Conservation (phyloP, 92 coral and sea anemone genomes). For the Muricea muricata region DNA sequence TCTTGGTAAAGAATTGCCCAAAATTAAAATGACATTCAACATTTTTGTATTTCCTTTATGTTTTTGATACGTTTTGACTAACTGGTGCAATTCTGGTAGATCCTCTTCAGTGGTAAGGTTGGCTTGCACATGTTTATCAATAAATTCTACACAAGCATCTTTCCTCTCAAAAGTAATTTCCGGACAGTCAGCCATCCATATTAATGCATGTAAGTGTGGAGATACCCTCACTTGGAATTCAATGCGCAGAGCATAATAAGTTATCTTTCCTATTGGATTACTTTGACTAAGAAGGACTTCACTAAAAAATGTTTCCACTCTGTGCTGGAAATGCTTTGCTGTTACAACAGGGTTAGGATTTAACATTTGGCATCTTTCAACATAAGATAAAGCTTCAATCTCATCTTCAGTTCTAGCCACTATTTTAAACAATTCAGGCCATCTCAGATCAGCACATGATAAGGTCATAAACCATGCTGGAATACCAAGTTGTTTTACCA, state of each 20-base stretch:
- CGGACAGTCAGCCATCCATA: not conserved
- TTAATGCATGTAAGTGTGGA: not conserved
- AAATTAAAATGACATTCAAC: constrained; percentile 41
- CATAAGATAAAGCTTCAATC: constrained; percentile 59
- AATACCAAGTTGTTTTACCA: not conserved
- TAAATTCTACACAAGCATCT: not conserved
- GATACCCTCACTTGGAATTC: not conserved
- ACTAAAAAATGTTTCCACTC: not conserved
- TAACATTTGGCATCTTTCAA: constrained; percentile 56
- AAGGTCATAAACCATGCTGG: constrained; percentile 75
- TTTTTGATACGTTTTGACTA: not conserved
- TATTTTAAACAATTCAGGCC: constrained; percentile 65
- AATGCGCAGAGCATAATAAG: not conserved
- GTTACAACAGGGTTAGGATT: not conserved
- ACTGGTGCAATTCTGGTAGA: not conserved
- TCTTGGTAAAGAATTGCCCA: constrained; percentile 20
- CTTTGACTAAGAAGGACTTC: not conserved
- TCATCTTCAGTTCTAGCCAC: constrained; percentile 52
- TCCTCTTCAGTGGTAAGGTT: not conserved
- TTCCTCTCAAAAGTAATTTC: not conserved
- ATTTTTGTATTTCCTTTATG: constrained; percentile 28
- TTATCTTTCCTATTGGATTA: not conserved
- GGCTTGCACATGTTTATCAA: not conserved
- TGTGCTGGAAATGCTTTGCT: not conserved
- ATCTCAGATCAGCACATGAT: constrained; percentile 76